Evolutionary conservation across 2,113 vertebrate species (phyloP).

Genomic region (Lagopus muta): DNA sequence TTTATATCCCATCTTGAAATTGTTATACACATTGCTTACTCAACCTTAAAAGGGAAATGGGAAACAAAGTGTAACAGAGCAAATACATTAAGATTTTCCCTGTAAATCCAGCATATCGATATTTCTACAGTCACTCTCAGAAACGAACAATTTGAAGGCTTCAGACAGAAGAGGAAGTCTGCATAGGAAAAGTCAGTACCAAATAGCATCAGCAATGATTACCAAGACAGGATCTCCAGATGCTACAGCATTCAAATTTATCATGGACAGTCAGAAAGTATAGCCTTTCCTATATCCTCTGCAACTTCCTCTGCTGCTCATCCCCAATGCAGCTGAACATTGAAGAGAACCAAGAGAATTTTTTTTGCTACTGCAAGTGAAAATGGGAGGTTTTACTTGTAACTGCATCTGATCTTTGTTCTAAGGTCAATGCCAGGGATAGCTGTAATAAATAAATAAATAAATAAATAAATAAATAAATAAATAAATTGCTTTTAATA

Average conservation of each 20-base stretch:
- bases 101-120: fast-evolving
- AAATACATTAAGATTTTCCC: background rate
- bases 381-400: background rate
- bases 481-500: too few relatives aligned
- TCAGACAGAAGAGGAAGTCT: background rate
- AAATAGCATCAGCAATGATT: background rate
- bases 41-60: background rate
- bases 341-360: background rate
- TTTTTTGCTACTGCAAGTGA: background rate
- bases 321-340: background rate
- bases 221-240: background rate
- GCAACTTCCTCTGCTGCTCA: background rate
- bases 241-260: background rate
- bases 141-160: background rate
- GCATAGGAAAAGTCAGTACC: background rate
- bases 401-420: background rate
- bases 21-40: background rate
- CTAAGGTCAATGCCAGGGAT: background rate
- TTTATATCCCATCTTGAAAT: background rate
- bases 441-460: background rate
- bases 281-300: background rate
- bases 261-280: background rate
- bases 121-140: background rate
- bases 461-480: too few relatives aligned
- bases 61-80: background rate